Conservation (phyloP, 2,797 vertebrate genomes). For the Scyliorhinus canicula region DNA sequence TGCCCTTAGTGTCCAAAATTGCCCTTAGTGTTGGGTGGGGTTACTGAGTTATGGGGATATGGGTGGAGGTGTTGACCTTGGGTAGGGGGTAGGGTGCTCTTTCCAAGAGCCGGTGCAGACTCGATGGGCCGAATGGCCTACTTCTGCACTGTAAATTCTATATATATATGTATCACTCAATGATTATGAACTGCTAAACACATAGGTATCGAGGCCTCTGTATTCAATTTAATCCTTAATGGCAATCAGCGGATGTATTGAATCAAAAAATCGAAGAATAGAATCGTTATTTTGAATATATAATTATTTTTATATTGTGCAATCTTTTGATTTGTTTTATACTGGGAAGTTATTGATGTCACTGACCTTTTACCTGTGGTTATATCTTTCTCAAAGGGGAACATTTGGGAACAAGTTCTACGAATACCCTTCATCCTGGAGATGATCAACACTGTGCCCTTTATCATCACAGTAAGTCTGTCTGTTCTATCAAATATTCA, state of each 20-base stretch:
- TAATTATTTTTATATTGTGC: not conserved
- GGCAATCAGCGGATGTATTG: not conserved
- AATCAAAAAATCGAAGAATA: not conserved
- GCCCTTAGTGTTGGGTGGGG: no score
- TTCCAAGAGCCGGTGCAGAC: no score
- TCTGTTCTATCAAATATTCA: slow-evolving; percentile 11
- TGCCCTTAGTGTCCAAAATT: no score
- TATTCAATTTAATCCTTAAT: not conserved
- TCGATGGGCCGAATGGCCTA: no score
- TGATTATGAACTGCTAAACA: not conserved
- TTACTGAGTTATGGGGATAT: no score
- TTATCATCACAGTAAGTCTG: slow-evolving; percentile 70
- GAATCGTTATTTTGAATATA: not conserved
- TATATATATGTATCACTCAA: no score
- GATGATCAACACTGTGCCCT: slow-evolving; percentile 73
- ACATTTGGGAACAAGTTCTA: slow-evolving; percentile 75
- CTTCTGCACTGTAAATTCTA: no score
- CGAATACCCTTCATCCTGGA: slow-evolving; percentile 71
- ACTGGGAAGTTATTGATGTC: slow-evolving; percentile 18
- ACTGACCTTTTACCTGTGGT: slow-evolving; percentile 37
- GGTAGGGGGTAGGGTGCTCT: no score
- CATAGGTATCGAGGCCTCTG: not conserved
- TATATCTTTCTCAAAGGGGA: slow-evolving; percentile 63
- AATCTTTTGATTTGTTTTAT: not conserved
- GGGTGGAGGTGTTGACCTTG: no score